phyloP scores from a whole-genome alignment of 2,888 invertebrate species.

The Theodoxus fluviatilis region DNA sequence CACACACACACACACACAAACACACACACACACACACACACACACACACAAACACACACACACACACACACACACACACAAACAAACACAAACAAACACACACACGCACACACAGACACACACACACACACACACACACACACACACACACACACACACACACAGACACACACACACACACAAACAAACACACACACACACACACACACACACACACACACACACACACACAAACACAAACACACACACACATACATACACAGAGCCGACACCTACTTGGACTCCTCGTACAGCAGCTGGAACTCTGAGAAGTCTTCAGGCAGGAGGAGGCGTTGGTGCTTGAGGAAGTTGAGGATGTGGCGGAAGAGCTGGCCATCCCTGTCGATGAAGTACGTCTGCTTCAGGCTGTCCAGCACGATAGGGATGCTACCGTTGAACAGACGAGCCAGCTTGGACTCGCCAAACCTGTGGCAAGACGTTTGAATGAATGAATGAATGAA shows the following conservation, averaged over 20 bases:
- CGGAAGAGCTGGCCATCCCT: slow-evolving; percentile 97
- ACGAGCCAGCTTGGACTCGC: slow-evolving; percentile 88
- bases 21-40: too few relatives aligned
- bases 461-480: slow-evolving; percentile 84
- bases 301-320: slow-evolving; percentile 86
- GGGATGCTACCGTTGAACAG: slow-evolving; percentile 95
- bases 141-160: slow-evolving; percentile 32
- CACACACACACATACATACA: not conserved
- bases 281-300: slow-evolving; percentile 88
- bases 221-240: not conserved
- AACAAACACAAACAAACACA: too few relatives aligned
- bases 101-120: not conserved
- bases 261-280: slow-evolving; percentile 70
- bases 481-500: too few relatives aligned
- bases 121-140: slow-evolving; percentile 29
- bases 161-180: not conserved
- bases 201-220: slow-evolving; percentile 37
- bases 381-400: slow-evolving; percentile 99
- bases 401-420: slow-evolving; percentile 91
- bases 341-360: slow-evolving; percentile 94
- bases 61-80: not conserved
- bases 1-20: too few relatives aligned
- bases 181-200: too few relatives aligned
- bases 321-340: slow-evolving; percentile 86
- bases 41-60: slow-evolving; percentile 7